Percentiles rank a stretch among this genome's conserved stretches.
phyloP scores from a whole-genome alignment of 2,888 invertebrate species.

The Cremastinae sp. region DNA sequence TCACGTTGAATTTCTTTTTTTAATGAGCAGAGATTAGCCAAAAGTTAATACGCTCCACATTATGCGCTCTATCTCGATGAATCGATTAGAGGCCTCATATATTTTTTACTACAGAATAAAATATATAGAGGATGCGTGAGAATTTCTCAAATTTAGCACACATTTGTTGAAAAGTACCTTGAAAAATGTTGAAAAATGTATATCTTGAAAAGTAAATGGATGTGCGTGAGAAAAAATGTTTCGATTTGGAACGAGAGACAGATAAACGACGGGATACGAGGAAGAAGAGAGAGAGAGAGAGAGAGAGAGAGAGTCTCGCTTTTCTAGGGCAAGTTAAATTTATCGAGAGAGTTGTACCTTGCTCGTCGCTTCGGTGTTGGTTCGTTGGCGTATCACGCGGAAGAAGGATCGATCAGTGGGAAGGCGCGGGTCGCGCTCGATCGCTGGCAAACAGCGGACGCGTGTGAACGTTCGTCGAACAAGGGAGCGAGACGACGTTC shows the following conservation, averaged over 20 bases:
- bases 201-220: too few species aligned
- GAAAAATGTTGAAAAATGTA: too few species aligned
- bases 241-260: slow-evolving; percentile 7
- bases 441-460: slow-evolving; percentile 36
- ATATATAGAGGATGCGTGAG: too few species aligned
- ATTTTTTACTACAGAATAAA: too few species aligned
- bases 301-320: slow-evolving; percentile 17
- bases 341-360: slow-evolving; percentile 57
- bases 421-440: slow-evolving; percentile 51
- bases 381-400: slow-evolving; percentile 51
- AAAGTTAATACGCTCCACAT: too few species aligned
- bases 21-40: too few species aligned
- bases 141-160: too few species aligned
- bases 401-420: slow-evolving; percentile 57
- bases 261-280: neutral
- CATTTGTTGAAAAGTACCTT: too few species aligned
- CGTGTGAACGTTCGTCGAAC: slow-evolving; percentile 34
- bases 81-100: too few species aligned
- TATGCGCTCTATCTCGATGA: too few species aligned
- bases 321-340: slow-evolving; percentile 62
- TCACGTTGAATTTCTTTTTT: too few species aligned
- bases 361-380: slow-evolving; percentile 32
- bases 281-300: neutral
- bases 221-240: neutral
- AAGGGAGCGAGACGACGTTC: slow-evolving; percentile 27